phyloP scores from a whole-genome alignment of 2,113 vertebrate species.

The Notarius lentiginosus region DNA sequence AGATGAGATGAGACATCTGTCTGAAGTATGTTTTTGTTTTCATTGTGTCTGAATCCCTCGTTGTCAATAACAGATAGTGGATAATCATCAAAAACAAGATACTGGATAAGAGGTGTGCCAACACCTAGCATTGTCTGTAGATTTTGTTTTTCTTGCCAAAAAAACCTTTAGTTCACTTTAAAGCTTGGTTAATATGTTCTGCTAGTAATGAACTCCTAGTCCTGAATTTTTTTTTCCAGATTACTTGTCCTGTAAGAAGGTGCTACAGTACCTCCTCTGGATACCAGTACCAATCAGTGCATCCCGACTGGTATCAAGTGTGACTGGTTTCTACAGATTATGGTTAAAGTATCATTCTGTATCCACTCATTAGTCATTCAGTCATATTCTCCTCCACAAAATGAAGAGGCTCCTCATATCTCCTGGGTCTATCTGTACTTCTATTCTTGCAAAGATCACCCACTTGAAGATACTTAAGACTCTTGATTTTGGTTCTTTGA shows the following conservation, averaged over 20 bases:
- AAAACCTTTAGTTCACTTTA: too few relatives aligned
- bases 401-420: slow-evolving; percentile 2
- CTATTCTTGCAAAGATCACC: slow-evolving; percentile 19
- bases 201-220: background rate
- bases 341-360: background rate
- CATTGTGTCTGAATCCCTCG: background rate
- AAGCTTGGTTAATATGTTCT: background rate
- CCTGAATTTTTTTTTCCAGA: background rate
- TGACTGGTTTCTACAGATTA: background rate
- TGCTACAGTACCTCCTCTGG: background rate
- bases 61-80: background rate
- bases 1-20: too few relatives aligned
- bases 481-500: slow-evolving; percentile 26
- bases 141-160: too few relatives aligned
- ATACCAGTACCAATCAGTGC: background rate
- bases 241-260: background rate
- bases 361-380: background rate
- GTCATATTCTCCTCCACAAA: background rate
- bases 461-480: slow-evolving; percentile 40
- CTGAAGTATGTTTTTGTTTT: background rate
- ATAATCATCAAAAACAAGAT: background rate
- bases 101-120: background rate
- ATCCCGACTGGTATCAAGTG: too few relatives aligned
- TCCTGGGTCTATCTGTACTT: background rate
- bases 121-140: background rate